Evolutionary conservation across 2,797 vertebrate genomes (phyloP), one percentile per base, ranked within the genome.

Genomic region (Betta splendens): DNA sequence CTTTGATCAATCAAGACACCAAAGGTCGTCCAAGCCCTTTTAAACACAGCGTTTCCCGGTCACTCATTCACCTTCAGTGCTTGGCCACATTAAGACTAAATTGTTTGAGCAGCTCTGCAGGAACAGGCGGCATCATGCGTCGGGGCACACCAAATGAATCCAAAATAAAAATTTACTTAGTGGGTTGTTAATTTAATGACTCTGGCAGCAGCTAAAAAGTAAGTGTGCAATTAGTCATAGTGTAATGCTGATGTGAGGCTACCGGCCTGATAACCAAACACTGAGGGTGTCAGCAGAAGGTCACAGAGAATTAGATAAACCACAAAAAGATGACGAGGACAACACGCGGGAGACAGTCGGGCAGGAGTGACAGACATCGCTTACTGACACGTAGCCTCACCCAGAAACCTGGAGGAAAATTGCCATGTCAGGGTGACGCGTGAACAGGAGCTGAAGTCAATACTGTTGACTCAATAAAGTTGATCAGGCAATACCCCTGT

Each of bases 401-500:
- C 36, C n/a, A 32, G 52, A 63, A 65, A 60, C 43, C 54, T 39
- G 60, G 45, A 46, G 55, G 62, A 70, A 70, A 75, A 59, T 33
- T 63, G 54, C 57, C 58, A 32, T 72, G 65, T 68, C 67, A 54
- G 11, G 32, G 39, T 64, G 75, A 77, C 9, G 9, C 61, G 50
- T 62, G 52, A 58, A 72, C 53, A 63, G 69, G 25, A 61, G 52
- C 58, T 46, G 2, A 56, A 68, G 66, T 79, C 59, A 73, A 73
- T 73, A 73, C 20, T 13, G 33, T 62, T 65, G 45, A 73, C 69
- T 73, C 69, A 66, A 69, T 69, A 69, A 69, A 73, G 66, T 69
- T 73, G 52, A 79, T 76, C 63, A 69, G 59, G 44, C 47, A 70
- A 59, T 67, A 53, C 62, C 39, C 28, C 51, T 76, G 72, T 70